phyloP scores from a whole-genome alignment of 2,888 invertebrate species.

The Dasypogon diadema region DNA sequence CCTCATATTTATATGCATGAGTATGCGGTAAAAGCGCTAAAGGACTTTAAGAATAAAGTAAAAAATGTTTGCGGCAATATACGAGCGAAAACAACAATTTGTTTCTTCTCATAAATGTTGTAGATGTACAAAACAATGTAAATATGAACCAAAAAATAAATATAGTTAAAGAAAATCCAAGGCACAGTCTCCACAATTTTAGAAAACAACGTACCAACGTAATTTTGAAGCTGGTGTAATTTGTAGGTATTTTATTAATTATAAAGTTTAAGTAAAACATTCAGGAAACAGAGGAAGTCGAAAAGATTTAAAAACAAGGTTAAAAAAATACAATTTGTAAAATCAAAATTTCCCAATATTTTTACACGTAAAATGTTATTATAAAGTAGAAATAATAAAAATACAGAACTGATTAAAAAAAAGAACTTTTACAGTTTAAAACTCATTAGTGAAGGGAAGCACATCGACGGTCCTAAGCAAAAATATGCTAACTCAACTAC shows the following conservation, averaged over 20 bases:
- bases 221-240: background rate
- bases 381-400: background rate
- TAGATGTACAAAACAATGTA: background rate
- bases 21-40: background rate
- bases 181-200: background rate
- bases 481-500: too few species aligned
- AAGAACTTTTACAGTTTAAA: too few species aligned
- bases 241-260: background rate
- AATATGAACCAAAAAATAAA: background rate
- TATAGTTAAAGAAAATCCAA: background rate
- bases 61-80: background rate
- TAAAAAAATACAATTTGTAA: background rate
- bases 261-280: background rate
- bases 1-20: too few species aligned
- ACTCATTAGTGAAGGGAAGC: too few species aligned
- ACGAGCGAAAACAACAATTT: background rate
- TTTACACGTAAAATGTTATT: constrained; percentile 18
- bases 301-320: background rate
- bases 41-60: background rate
- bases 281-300: background rate
- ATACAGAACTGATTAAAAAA: background rate
- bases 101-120: background rate
- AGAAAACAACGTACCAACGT: background rate
- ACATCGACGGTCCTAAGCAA: too few species aligned
- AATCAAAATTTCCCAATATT: constrained; percentile 18